These are phyloP conservation scores for Stomorhina lunata DNA, from an alignment of 2,888 invertebrate genomes.

Conservation along the genomic window DNA sequence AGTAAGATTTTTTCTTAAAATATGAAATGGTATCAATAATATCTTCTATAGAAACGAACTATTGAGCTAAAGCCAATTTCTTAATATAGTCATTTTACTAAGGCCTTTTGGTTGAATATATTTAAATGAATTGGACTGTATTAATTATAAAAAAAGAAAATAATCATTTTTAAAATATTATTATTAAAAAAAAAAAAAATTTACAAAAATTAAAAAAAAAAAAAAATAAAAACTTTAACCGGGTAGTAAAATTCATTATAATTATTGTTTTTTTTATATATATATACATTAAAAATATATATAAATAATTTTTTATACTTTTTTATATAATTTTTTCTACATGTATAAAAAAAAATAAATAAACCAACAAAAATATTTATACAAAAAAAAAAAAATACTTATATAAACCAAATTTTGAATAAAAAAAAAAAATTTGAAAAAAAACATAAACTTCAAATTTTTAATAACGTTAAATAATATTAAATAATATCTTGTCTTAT, in stretches of 20 bases:
- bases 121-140: too few species aligned
- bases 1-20: too few species aligned
- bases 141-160: conserved; percentile 12
- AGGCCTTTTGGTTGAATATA: too few species aligned
- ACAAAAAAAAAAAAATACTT: not conserved
- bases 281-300: conserved; percentile 19
- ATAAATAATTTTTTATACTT: conserved; percentile 57
- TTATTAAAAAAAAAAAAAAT: conserved; percentile 12
- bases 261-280: conserved; percentile 45
- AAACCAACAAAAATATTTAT: conserved; percentile 5
- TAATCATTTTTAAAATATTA: conserved; percentile 31
- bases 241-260: conserved; percentile 56
- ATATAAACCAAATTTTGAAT: conserved; percentile 11
- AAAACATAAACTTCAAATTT: not conserved
- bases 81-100: too few species aligned
- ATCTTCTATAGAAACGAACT: too few species aligned
- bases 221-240: conserved; percentile 27
- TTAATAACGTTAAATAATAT: not conserved
- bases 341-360: conserved; percentile 36
- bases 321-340: conserved; percentile 65
- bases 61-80: too few species aligned
- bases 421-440: not conserved
- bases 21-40: too few species aligned
- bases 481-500: not conserved
- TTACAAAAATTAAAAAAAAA: conserved; percentile 4